Percentiles rank a stretch among this genome's conserved stretches.
Evolutionary conservation across 2,113 vertebrate genomes (phyloP).

Genomic region (Brachyhypopomus gauderio): DNA sequence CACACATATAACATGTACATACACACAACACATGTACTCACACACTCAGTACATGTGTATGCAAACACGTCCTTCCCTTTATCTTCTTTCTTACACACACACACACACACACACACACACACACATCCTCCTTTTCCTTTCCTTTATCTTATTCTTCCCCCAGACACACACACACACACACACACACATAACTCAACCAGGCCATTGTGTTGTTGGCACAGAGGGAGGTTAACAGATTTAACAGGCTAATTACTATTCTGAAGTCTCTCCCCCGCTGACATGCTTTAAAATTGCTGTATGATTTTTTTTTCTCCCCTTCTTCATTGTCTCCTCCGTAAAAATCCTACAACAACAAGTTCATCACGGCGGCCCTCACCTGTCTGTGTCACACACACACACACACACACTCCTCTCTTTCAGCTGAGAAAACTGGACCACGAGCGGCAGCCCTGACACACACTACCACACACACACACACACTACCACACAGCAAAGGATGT

Average conservation of each 20-base stretch:
- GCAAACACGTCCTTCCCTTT: background rate
- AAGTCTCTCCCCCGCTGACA: slow-evolving; percentile 50
- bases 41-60: background rate
- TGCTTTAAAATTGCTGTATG: slow-evolving; percentile 47
- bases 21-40: background rate
- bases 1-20: no score
- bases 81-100: slow-evolving; percentile 1
- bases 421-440: no score
- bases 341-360: slow-evolving; percentile 26
- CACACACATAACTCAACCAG: slow-evolving; percentile 14
- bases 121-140: slow-evolving; percentile 8
- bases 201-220: slow-evolving; percentile 40
- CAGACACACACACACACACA: slow-evolving; percentile 23
- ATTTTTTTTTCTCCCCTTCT: slow-evolving; percentile 38
- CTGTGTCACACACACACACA: background rate
- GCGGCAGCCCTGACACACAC: no score
- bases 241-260: slow-evolving; percentile 50
- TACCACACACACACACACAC: no score
- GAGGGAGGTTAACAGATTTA: slow-evolving; percentile 55
- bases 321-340: slow-evolving; percentile 26
- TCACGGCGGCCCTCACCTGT: slow-evolving; percentile 4
- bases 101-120: slow-evolving; percentile 26
- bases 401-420: background rate
- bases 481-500: no score
- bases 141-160: background rate